Evolutionary conservation across 1,140 invertebrate genomes (phyloP).

Genomic region (Dendrolimus kikuchii): DNA sequence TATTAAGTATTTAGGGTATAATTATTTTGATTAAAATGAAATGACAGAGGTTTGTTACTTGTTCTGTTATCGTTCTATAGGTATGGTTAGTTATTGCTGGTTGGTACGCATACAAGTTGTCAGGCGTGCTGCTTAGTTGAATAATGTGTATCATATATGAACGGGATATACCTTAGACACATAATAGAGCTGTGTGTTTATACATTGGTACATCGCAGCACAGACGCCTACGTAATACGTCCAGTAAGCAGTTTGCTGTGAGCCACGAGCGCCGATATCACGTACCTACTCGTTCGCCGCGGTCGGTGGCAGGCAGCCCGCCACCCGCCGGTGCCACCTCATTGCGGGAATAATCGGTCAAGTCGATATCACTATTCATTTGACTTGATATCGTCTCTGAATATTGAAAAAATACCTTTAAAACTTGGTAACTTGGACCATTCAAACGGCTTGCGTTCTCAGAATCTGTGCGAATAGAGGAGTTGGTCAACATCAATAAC

Average conservation of each 20-base stretch:
- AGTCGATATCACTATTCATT: slow-evolving; percentile 25
- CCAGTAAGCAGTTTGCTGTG: slow-evolving; percentile 71
- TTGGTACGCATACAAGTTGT: slow-evolving; percentile 28
- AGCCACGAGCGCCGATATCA: slow-evolving; percentile 69
- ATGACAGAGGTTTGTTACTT: too few species aligned
- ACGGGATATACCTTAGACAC: slow-evolving; percentile 26
- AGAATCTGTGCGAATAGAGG: slow-evolving; percentile 9
- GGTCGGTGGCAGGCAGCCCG: slow-evolving; percentile 64
- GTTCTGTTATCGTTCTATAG: neutral
- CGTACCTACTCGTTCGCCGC: slow-evolving; percentile 59
- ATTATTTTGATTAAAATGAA: too few species aligned
- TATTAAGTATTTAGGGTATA: too few species aligned
- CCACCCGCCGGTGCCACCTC: slow-evolving; percentile 59
- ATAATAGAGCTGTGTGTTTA: slow-evolving; percentile 48
- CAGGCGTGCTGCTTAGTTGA: slow-evolving; percentile 34
- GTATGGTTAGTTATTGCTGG: slow-evolving; percentile 16
- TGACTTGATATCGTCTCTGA: neutral
- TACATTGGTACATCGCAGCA: slow-evolving; percentile 58
- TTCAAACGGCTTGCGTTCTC: slow-evolving; percentile 8
- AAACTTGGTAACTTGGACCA: neutral
- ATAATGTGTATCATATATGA: slow-evolving; percentile 25
- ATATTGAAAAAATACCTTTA: neutral
- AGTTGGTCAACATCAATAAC: slow-evolving; percentile 32
- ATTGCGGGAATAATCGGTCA: slow-evolving; percentile 65
- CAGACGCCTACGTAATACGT: slow-evolving; percentile 68